phyloP scores from a whole-genome alignment of 2,113 vertebrate genomes.

The Vanacampus margaritifer region DNA sequence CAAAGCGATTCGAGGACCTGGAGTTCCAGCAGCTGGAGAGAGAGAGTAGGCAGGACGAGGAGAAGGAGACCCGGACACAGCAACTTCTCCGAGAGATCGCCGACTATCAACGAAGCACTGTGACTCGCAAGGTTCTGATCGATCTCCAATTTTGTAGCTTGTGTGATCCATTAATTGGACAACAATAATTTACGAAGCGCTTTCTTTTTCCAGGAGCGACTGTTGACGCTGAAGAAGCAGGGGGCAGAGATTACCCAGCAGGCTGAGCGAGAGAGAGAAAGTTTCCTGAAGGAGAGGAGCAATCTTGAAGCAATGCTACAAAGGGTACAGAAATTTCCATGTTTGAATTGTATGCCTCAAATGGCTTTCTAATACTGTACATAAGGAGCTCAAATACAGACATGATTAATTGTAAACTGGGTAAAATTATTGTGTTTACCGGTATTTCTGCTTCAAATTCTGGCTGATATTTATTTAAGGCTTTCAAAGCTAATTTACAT shows the following conservation, averaged over 20 bases:
- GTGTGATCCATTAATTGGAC: background rate
- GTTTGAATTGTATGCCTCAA: background rate
- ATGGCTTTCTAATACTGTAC: background rate
- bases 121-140: slow-evolving; percentile 80
- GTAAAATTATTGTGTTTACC: no score
- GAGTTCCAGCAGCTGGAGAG: slow-evolving; percentile 94
- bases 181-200: background rate
- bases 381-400: no score
- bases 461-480: no score
- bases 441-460: no score
- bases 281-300: slow-evolving; percentile 90
- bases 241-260: slow-evolving; percentile 87
- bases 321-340: slow-evolving; percentile 69
- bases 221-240: slow-evolving; percentile 90
- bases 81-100: slow-evolving; percentile 88
- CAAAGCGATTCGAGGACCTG: slow-evolving; percentile 91
- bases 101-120: slow-evolving; percentile 85
- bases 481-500: no score
- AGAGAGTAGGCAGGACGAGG: slow-evolving; percentile 91
- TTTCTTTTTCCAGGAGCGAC: slow-evolving; percentile 76
- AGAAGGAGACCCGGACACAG: slow-evolving; percentile 87
- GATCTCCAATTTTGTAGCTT: no score
- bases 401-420: no score
- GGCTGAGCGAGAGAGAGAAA: slow-evolving; percentile 88
- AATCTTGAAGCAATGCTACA: slow-evolving; percentile 90